Conservation (phyloP, 2,888 invertebrate species). For the Orchesellides sinensis region DNA sequence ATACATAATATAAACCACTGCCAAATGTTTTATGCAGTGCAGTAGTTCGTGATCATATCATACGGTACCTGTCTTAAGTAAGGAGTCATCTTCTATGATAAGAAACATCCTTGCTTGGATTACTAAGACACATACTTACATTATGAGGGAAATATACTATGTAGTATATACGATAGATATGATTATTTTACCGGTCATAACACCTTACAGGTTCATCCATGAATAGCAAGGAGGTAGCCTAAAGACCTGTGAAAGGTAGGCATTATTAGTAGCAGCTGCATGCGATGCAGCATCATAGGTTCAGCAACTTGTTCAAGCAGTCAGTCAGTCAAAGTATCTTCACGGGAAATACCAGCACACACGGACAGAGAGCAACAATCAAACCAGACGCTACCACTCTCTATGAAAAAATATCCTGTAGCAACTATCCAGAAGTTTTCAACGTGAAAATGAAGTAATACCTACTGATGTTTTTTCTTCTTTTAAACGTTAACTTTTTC, state of each 20-base stretch:
- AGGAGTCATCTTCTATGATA: no score
- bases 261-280: conserved; percentile 23
- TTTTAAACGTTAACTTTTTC: no score
- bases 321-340: background rate
- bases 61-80: no score
- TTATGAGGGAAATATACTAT: background rate
- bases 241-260: background rate
- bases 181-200: conserved; percentile 22
- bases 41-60: no score
- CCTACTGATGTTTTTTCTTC: background rate
- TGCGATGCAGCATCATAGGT: background rate
- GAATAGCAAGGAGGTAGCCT: background rate
- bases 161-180: background rate
- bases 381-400: background rate
- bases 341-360: background rate
- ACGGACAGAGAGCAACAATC: background rate
- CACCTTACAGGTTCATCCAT: background rate
- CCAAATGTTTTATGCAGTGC: no score
- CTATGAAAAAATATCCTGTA: no score
- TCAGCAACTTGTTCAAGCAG: conserved; percentile 34
- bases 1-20: no score
- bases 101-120: background rate
- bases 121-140: background rate
- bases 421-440: no score
- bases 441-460: conserved; percentile 1